Evolutionary conservation across 1,140 invertebrate species (phyloP), one percentile per base, ranked within the genome.

Genomic region (Trichogramma pretiosum): DNA sequence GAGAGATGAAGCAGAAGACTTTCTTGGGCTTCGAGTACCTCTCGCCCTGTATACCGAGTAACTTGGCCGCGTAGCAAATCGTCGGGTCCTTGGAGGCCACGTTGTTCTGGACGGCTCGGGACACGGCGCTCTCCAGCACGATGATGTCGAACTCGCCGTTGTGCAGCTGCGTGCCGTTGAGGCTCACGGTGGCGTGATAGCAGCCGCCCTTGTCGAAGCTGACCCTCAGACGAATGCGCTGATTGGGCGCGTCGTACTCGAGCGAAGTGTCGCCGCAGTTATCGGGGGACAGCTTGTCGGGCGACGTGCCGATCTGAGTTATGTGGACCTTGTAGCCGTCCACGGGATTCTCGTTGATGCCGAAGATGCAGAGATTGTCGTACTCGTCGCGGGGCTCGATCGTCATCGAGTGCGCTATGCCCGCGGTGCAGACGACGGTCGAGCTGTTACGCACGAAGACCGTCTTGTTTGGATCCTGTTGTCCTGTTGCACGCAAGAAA

Each of bases 71-170:
- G 63, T 91, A 94, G 70, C 81, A 89, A 51, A 87, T 82, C 61
- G 85, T 87, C 54, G 86, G 85, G 59, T 85, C 89, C 58, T 87
- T 83, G 19, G 84, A 84, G 19, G 81, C 81, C 11, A 93, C 83
- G 63, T 89, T 90, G 64, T 90, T 92, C 61, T 90, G 82, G 11
- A 94, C 89, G 56, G 85, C 75, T 55, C 81, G 82, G 21, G 87
- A 79, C 71, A 94, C 89, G 52, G 80, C 79, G 61, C 87, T 81
- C 57, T 83, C 89, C 34, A 95, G 76, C 19, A 92, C 89, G 56
- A 95, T 88, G 60, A 93, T 90, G 67, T 93, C 87, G 62, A 94
- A 94, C 63, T 91, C 85, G 13, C 90, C 92, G 69, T 93, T 93
- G 56, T 87, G 85, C 53, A 95, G 69, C 56, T 85, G 80, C 46